Percentiles rank a stretch among this genome's conserved stretches.
phyloP scores from a whole-genome alignment of 2,888 invertebrate species.

The Smittia sp. region DNA sequence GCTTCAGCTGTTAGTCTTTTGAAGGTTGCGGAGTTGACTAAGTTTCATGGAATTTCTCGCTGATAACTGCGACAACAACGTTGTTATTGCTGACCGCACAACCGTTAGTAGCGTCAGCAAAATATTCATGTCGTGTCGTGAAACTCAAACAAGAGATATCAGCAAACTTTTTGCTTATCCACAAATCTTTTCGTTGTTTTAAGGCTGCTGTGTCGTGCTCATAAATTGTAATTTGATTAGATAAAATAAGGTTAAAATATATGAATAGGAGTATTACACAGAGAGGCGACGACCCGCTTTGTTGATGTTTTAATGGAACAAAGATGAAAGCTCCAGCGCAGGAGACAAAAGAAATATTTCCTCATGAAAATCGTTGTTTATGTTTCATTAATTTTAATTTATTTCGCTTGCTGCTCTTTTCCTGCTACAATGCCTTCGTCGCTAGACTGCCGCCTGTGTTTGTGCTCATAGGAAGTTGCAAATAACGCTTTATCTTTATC shows the following conservation, averaged over 20 bases:
- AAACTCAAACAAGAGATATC: neutral
- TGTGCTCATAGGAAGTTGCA: conserved; percentile 6
- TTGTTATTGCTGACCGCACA: no score
- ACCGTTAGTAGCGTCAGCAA: no score
- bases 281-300: neutral
- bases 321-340: neutral
- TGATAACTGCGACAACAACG: no score
- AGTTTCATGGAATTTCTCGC: no score
- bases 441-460: neutral
- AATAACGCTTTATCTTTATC: conserved; percentile 25
- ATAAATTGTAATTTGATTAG: conserved; percentile 40
- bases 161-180: no score
- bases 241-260: conserved; percentile 26
- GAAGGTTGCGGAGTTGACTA: no score
- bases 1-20: no score
- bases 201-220: conserved; percentile 1
- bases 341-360: conserved; percentile 3
- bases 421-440: conserved; percentile 20
- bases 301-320: conserved; percentile 5
- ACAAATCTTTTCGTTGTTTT: conserved; percentile 1
- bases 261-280: neutral
- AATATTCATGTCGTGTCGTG: neutral
- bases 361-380: conserved; percentile 39
- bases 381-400: conserved; percentile 41
- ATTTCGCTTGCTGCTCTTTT: conserved; percentile 35